phyloP scores from a whole-genome alignment of 2,113 vertebrate genomes.

The Sisor rabdophorus region DNA sequence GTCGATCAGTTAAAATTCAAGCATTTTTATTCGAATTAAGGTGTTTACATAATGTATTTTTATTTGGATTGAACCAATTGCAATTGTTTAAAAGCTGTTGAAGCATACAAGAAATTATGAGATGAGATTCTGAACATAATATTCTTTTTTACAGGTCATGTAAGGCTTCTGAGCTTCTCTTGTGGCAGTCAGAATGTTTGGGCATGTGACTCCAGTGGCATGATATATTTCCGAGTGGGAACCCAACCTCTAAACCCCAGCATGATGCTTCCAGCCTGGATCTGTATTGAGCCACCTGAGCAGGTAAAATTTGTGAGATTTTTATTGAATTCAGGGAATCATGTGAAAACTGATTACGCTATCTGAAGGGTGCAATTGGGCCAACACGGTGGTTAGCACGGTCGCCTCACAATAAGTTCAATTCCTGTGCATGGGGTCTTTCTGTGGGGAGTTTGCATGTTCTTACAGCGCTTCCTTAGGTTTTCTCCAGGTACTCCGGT shows the following conservation, averaged over 20 bases:
- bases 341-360: background rate
- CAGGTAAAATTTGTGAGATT: too few relatives aligned
- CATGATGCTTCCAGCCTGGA: conserved; percentile 98
- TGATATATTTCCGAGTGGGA: conserved; percentile 92
- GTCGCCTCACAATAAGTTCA: too few relatives aligned
- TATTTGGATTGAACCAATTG: background rate
- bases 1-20: too few relatives aligned
- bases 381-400: too few relatives aligned
- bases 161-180: conserved; percentile 80
- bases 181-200: conserved; percentile 94
- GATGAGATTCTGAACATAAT: background rate
- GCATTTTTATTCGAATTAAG: too few relatives aligned
- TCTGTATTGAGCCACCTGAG: conserved; percentile 86
- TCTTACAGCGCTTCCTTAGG: too few relatives aligned
- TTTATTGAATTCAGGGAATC: too few relatives aligned
- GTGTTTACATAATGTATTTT: too few relatives aligned
- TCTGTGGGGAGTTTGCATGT: too few relatives aligned
- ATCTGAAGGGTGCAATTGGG: background rate
- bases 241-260: conserved; percentile 94
- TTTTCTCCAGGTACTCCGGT: too few relatives aligned
- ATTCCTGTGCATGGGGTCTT: too few relatives aligned
- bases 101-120: background rate
- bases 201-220: conserved; percentile 86
- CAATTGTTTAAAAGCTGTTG: background rate
- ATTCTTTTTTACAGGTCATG: conserved; percentile 65